Percentiles rank a stretch among this genome's conserved stretches.
These are phyloP conservation scores for Rhinichthys klamathensis DNA, from an alignment of 2,113 vertebrate genomes.

Conservation along the genomic window DNA sequence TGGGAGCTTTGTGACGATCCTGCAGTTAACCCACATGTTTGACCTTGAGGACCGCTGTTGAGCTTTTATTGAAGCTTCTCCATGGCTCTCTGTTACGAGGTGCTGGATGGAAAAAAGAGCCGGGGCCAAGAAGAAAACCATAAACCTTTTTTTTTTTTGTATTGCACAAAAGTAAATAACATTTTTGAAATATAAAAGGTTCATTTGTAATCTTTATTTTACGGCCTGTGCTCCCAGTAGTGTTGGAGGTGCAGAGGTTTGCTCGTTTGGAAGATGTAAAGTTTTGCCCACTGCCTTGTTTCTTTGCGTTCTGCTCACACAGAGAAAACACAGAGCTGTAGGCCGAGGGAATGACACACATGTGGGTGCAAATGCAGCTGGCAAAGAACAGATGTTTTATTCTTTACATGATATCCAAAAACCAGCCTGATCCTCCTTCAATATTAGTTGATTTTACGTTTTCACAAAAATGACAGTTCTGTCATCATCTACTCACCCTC, in stretches of 20 bases:
- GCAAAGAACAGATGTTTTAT: not conserved
- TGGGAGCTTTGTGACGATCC: slow-evolving; percentile 33
- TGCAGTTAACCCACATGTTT: slow-evolving; percentile 19
- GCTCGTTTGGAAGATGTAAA: not conserved
- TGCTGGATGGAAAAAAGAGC: slow-evolving; percentile 18
- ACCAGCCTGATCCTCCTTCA: not conserved
- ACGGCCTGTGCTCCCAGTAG: not conserved
- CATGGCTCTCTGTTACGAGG: slow-evolving; percentile 22
- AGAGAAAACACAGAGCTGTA: slow-evolving; percentile 11
- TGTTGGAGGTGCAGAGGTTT: not conserved
- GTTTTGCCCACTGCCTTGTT: not conserved
- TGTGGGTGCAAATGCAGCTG: not conserved
- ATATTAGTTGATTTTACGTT: not conserved
- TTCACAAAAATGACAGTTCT: not conserved
- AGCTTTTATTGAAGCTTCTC: slow-evolving; percentile 34
- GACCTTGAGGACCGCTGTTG: slow-evolving; percentile 16
- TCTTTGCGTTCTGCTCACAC: slow-evolving; percentile 1
- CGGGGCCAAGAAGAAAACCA: slow-evolving; percentile 23
- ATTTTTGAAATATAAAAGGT: not conserved
- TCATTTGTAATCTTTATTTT: slow-evolving; percentile 1
- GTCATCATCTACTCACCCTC: not conserved
- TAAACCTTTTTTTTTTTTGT: not conserved
- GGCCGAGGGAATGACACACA: not conserved
- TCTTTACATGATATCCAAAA: not conserved
- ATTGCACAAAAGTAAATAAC: not conserved